Evolutionary conservation across 2,797 vertebrate genomes (phyloP).

Genomic region (Spinus pinus): DNA sequence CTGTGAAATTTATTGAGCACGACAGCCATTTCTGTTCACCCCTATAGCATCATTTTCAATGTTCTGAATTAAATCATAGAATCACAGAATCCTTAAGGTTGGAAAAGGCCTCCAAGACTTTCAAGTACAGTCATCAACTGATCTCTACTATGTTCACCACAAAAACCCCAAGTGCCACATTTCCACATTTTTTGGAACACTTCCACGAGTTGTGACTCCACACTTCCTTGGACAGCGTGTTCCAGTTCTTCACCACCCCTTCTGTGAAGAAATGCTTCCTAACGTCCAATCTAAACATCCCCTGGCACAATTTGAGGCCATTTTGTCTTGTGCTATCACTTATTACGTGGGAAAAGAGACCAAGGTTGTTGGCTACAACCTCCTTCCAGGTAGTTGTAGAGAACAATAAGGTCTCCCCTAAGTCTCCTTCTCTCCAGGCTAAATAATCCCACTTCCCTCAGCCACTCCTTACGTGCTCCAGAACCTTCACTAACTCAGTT

Average conservation of each 20-base stretch:
- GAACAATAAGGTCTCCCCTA: background rate
- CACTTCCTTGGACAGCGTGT: background rate
- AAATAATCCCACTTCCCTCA: background rate
- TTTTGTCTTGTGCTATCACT: background rate
- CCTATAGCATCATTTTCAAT: background rate
- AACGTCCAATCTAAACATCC: background rate
- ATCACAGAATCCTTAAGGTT: background rate
- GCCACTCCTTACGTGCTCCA: background rate
- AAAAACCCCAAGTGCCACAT: background rate
- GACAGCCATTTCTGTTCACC: background rate
- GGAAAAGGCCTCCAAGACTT: background rate
- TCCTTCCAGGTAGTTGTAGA: background rate
- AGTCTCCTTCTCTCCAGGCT: background rate
- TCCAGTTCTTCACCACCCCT: background rate
- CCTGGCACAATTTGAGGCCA: background rate
- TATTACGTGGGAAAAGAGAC: background rate
- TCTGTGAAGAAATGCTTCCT: background rate
- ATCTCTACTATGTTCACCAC: background rate
- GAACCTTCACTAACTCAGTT: background rate
- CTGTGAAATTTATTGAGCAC: constrained; percentile 7
- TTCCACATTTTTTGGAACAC: background rate
- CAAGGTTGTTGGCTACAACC: background rate
- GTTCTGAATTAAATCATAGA: background rate
- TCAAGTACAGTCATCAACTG: accelerated
- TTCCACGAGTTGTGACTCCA: background rate